Evolutionary conservation across 2,113 vertebrate genomes (phyloP).

Genomic region (Sceloporus undulatus): DNA sequence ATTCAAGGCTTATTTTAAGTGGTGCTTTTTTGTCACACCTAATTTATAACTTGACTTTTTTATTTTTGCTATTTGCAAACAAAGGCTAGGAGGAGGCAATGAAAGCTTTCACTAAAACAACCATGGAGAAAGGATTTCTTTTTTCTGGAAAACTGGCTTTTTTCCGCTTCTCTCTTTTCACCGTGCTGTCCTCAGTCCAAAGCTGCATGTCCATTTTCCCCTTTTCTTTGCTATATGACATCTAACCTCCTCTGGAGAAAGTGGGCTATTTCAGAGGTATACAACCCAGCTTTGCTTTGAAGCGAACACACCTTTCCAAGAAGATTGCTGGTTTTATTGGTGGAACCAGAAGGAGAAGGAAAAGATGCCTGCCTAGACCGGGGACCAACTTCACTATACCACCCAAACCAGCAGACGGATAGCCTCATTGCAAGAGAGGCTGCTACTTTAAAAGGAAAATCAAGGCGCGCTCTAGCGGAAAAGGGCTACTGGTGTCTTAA

Average conservation of each 20-base stretch:
- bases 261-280: constrained; percentile 53
- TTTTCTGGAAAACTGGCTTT: constrained; percentile 21
- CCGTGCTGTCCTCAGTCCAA: constrained; percentile 29
- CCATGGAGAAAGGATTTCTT: constrained; percentile 21
- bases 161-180: constrained; percentile 55
- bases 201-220: constrained; percentile 27
- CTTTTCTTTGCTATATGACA: constrained; percentile 59
- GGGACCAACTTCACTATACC: constrained; percentile 54
- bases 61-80: constrained; percentile 34
- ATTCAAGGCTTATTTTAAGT: too few species aligned
- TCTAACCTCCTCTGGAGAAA: constrained; percentile 55
- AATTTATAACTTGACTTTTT: neutral
- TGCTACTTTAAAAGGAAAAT: constrained; percentile 59
- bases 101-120: constrained; percentile 33
- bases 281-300: constrained; percentile 55
- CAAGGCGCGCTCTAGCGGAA: constrained; percentile 47
- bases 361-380: constrained; percentile 44
- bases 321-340: constrained; percentile 48
- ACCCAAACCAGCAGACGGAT: constrained; percentile 40
- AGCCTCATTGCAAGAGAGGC: constrained; percentile 57
- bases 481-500: constrained; percentile 61
- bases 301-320: constrained; percentile 61
- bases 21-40: neutral
- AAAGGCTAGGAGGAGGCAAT: constrained; percentile 41
- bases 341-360: constrained; percentile 52